A percentile compares a stretch with the other conserved stretches of the same genome.
Evolutionary conservation across 2,113 vertebrate genomes (phyloP).

Genomic region (Lonchura striata): DNA sequence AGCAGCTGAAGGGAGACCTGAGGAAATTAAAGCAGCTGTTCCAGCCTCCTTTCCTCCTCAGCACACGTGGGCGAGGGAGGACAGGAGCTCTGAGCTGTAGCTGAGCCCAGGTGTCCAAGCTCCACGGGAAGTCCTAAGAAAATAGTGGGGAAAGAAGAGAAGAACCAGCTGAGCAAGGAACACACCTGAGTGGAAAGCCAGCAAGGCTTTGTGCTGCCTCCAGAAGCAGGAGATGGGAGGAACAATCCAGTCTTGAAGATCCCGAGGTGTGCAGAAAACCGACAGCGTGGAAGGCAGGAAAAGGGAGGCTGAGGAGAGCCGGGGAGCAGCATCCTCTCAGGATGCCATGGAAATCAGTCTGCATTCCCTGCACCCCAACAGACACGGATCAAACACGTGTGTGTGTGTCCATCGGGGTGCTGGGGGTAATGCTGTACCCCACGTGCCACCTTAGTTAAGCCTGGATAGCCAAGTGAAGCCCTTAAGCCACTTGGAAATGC

Average conservation of each 20-base stretch:
- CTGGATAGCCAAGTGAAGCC: not conserved
- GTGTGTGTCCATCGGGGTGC: fast-evolving
- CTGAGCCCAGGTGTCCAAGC: not conserved
- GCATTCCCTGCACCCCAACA: not conserved
- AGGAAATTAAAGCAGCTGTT: not conserved
- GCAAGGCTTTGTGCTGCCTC: not conserved
- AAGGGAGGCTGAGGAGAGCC: not conserved
- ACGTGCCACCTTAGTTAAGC: not conserved
- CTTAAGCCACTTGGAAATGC: not conserved
- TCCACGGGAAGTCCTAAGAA: fast-evolving
- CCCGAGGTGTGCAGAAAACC: not conserved
- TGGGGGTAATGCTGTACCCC: not conserved
- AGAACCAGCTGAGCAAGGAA: not conserved
- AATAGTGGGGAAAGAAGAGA: not conserved
- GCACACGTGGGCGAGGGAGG: fast-evolving
- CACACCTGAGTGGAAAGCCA: not conserved
- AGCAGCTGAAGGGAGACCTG: not conserved
- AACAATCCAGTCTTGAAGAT: not conserved
- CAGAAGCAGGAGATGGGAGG: not conserved
- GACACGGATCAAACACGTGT: fast-evolving
- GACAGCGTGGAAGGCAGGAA: fast-evolving
- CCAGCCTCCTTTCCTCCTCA: not conserved
- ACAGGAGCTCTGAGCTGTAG: not conserved
- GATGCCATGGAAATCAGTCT: not conserved
- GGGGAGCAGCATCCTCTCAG: not conserved